A percentile compares a stretch with the other conserved stretches of the same genome.
Conservation (phyloP, 2,888 invertebrate genomes). For the Spicauda simplicius region DNA sequence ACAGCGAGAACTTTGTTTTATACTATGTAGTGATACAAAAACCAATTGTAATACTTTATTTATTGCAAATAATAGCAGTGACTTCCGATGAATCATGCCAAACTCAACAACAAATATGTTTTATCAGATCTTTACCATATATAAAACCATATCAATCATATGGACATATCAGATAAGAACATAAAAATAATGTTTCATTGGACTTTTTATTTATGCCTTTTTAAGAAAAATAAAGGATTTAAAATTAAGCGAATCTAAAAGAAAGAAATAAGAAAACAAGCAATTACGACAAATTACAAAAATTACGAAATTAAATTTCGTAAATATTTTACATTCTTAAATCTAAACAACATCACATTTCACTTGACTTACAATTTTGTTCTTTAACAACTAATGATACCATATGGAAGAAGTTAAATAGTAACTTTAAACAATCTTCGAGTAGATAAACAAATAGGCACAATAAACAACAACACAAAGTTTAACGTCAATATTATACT, state of each 20-base stretch:
- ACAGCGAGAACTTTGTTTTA: no score
- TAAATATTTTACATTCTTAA: background rate
- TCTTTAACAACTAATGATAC: background rate
- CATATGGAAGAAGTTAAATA: no score
- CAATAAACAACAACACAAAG: no score
- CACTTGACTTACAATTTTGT: background rate
- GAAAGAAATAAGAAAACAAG: background rate
- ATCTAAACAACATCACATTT: background rate
- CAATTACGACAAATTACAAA: background rate
- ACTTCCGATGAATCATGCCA: background rate
- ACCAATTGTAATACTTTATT: background rate
- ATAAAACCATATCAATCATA: conserved; percentile 2
- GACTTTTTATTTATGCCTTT: background rate
- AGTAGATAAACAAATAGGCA: no score
- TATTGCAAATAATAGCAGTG: background rate
- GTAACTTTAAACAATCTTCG: no score
- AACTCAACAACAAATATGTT: background rate
- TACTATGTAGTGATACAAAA: no score
- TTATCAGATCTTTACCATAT: conserved; percentile 5
- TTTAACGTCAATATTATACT: no score
- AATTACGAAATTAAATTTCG: conserved; percentile 10
- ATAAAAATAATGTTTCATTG: background rate
- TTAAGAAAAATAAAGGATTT: background rate
- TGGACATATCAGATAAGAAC: background rate
- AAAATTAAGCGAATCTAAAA: no score